Percentiles rank a stretch among this genome's conserved stretches.
Conservation (phyloP, 2,797 vertebrate species). For the Malurus splendens region DNA sequence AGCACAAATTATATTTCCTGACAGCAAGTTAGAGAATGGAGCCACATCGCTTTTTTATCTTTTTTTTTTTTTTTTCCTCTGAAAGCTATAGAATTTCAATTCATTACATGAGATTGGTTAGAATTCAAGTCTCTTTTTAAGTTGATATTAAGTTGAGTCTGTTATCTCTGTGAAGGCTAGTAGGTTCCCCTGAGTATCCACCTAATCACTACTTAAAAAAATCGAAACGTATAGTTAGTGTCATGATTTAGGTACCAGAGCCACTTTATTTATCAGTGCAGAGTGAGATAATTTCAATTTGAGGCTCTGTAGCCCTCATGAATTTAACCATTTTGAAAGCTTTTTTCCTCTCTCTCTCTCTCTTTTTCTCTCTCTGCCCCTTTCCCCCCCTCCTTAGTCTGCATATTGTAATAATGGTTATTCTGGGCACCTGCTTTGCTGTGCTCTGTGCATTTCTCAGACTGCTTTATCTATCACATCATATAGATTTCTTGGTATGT, state of each 20-base stretch:
- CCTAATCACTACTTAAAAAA: conserved; percentile 88
- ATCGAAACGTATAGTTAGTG: conserved; percentile 81
- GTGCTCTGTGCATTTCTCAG: conserved; percentile 7
- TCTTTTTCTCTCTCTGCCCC: not conserved
- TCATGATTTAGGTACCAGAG: conserved; percentile 80
- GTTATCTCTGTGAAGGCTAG: conserved; percentile 82
- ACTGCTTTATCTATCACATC: not conserved
- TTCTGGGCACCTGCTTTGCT: conserved; percentile 42
- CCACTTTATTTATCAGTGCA: conserved; percentile 81
- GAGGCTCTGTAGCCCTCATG: conserved; percentile 75
- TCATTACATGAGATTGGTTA: conserved; percentile 87
- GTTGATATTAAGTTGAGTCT: conserved; percentile 87
- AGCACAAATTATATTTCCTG: conserved; percentile 98
- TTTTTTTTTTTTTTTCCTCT: conserved; percentile 50
- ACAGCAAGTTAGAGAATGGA: conserved; percentile 93
- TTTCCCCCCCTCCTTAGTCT: not conserved
- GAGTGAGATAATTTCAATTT: conserved; percentile 83
- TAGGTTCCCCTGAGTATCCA: conserved; percentile 82
- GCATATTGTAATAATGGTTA: conserved; percentile 60
- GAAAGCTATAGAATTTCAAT: conserved; percentile 90
- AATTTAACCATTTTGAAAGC: conserved; percentile 77
- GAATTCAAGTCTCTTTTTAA: conserved; percentile 88
- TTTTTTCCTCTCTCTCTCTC: not conserved
- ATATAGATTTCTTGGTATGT: not conserved
- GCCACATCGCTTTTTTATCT: conserved; percentile 74